Evolutionary conservation across 2,888 invertebrate genomes (phyloP).

Genomic region (Metalampra italica): DNA sequence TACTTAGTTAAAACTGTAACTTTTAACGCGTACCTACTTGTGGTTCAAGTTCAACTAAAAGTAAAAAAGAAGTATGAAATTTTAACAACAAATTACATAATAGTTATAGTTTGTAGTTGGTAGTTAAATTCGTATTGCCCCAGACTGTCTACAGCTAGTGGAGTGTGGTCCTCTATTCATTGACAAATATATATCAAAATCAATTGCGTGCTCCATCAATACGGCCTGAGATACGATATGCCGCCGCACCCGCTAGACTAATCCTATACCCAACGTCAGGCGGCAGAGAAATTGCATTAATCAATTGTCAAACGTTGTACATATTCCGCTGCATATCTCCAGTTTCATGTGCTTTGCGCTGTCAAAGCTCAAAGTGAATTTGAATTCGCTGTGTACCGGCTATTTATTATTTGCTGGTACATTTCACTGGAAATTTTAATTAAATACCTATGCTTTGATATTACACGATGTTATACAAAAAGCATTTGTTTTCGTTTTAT

Average conservation of each 20-base stretch:
- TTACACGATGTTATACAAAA: not conserved
- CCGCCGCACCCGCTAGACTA: constrained; percentile 26
- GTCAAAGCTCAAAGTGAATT: constrained; percentile 44
- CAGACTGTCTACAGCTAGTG: too few relatives aligned
- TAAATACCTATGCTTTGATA: not conserved
- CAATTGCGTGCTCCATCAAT: constrained; percentile 6
- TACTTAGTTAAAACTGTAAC: too few relatives aligned
- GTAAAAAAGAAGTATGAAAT: too few relatives aligned
- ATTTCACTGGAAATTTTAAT: not conserved
- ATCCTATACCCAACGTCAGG: constrained; percentile 36
- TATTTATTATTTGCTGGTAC: constrained; percentile 9
- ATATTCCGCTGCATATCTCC: constrained; percentile 42
- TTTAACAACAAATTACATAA: too few relatives aligned
- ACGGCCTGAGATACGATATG: constrained; percentile 19
- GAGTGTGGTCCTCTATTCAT: too few relatives aligned
- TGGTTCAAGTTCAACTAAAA: too few relatives aligned
- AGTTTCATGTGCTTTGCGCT: constrained; percentile 29
- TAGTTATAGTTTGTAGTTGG: too few relatives aligned
- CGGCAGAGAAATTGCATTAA: constrained; percentile 67
- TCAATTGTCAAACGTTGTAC: constrained; percentile 62
- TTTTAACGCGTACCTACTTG: too few relatives aligned
- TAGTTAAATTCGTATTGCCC: too few relatives aligned
- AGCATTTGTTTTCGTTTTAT: too few relatives aligned
- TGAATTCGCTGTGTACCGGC: constrained; percentile 17
- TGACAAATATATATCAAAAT: not conserved